Evolutionary conservation across 2,888 invertebrate species (phyloP), one percentile per base, ranked within the genome.

Genomic region (Dasysyrphus albostriatus): DNA sequence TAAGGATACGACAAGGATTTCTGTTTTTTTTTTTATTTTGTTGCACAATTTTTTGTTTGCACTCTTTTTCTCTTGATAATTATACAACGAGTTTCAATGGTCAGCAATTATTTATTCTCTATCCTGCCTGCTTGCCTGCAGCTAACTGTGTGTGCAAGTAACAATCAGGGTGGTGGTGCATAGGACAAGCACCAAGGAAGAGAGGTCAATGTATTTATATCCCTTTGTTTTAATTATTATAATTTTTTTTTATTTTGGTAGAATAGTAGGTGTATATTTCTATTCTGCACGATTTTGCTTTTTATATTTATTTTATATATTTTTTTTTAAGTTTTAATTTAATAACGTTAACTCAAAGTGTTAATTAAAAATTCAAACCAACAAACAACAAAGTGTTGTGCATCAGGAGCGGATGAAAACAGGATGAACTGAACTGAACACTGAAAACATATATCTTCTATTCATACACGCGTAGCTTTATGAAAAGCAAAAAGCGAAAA

Each of bases 81-180:
- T 87, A 83, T 65, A 83, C 87, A 83, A 83, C 78, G 59, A 79
- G 74, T 83, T 79, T 74, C 78, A 87, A 83, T 83, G 78, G 82
- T 83, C 87, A 75, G 87, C 87, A 87, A 72, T 87, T 72, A 87
- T 87, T 87, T 83, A 83, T 83, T 78, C 87, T 83, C 83, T 75
- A 67, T 54, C 54, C 54, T 54, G 54, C 14, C 16, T 32, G 19
- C 61, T 63, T 61, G 19, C 61, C 70, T 61, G 51, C 61, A 67
- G 51, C 78, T 51, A 83, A 83, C 65, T 72, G 49, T 77, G 59
- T 47, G 47, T 72, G 47, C 65, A 72, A 77, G 69, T 72, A 76
- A 75, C 65, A 81, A 67, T 69, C 78, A 63, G 34, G 47, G 61
- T 19, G 49, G 24, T 24, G 42, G 12, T 65, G 29, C 44, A 24